Evolutionary conservation across 2,797 vertebrate genomes (phyloP).

Genomic region (Paratrypauchen microcephalus): DNA sequence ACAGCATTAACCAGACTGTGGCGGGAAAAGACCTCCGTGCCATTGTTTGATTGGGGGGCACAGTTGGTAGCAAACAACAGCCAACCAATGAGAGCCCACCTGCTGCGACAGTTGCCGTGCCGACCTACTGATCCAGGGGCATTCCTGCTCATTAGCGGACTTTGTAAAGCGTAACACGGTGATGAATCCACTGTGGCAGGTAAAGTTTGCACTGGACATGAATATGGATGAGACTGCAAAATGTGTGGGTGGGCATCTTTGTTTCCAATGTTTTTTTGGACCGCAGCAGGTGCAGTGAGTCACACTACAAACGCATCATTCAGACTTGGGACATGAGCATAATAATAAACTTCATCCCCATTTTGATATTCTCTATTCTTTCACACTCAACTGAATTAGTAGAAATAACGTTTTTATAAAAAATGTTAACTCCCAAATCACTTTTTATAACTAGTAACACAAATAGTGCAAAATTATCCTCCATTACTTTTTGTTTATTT

Average conservation of each 20-base stretch:
- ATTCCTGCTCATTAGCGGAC: slow-evolving; percentile 63
- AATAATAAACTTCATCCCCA: neutral
- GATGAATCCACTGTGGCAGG: slow-evolving; percentile 61
- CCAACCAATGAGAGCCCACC: slow-evolving; percentile 48
- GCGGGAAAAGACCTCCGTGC: slow-evolving; percentile 51
- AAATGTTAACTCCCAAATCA: too few species aligned
- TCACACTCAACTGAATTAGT: neutral
- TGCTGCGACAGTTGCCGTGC: slow-evolving; percentile 49
- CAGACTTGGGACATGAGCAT: neutral
- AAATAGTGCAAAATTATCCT: too few species aligned
- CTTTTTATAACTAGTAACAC: too few species aligned
- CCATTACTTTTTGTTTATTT: too few species aligned
- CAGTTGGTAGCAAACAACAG: slow-evolving; percentile 39
- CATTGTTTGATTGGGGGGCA: slow-evolving; percentile 50
- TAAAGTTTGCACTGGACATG: slow-evolving; percentile 35
- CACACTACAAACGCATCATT: neutral
- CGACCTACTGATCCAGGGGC: slow-evolving; percentile 59
- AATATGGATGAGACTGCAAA: slow-evolving; percentile 50
- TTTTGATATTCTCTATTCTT: neutral
- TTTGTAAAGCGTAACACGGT: slow-evolving; percentile 39
- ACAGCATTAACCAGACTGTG: slow-evolving; percentile 32
- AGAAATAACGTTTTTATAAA: neutral
- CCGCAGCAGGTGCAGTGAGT: slow-evolving; percentile 35
- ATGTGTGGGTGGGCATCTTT: slow-evolving; percentile 32
- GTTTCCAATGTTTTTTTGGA: slow-evolving; percentile 15